Conservation (phyloP, 2,797 vertebrate species). For the Okamejei kenojei region DNA sequence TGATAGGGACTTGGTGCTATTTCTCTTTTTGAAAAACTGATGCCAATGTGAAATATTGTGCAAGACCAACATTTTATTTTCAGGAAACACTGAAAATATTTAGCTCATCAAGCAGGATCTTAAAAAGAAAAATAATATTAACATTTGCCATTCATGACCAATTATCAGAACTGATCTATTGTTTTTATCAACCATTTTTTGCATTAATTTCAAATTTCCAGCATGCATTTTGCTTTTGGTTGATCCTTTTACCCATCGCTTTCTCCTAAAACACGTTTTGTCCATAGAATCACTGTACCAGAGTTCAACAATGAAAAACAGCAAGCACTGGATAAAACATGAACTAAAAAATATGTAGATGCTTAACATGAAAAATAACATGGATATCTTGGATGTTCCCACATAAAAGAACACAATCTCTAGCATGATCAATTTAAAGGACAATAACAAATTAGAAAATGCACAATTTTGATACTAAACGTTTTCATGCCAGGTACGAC, state of each 20-base stretch:
- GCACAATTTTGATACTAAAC: not conserved
- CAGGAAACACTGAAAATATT: too few relatives aligned
- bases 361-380: constrained; percentile 9
- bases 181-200: too few relatives aligned
- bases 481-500: not conserved
- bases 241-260: not conserved
- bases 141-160: too few relatives aligned
- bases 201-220: too few relatives aligned
- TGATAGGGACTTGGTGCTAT: not conserved
- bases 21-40: not conserved
- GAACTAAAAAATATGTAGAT: too few relatives aligned
- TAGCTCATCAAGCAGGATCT: too few relatives aligned
- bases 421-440: not conserved
- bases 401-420: not conserved
- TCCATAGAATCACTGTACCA: not conserved
- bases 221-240: too few relatives aligned
- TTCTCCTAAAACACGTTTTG: constrained; percentile 8
- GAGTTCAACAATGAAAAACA: not conserved
- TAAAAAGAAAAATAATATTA: too few relatives aligned
- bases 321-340: not conserved
- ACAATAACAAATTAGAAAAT: not conserved
- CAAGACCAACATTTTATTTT: not conserved
- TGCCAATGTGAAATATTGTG: not conserved
- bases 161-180: too few relatives aligned
- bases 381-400: not conserved